These are phyloP conservation scores for Catharus fuscescens DNA, from an alignment of 2,113 vertebrate species.

Conservation along the genomic window DNA sequence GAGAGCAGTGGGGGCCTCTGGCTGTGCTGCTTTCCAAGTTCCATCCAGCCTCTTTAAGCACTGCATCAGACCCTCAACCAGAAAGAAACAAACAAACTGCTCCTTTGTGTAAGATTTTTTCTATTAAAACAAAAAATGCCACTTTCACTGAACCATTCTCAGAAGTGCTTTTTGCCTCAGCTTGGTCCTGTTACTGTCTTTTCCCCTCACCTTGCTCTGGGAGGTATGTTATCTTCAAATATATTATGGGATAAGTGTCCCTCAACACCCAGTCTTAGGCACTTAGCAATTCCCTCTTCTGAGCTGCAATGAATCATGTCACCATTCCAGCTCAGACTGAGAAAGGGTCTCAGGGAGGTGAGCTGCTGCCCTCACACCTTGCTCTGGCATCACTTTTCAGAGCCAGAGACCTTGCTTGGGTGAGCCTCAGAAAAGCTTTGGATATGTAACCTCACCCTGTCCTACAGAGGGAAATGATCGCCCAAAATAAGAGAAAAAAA, in stretches of 20 bases:
- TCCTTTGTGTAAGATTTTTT: not conserved
- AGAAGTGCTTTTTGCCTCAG: not conserved
- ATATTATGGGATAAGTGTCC: not conserved
- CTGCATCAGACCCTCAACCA: not conserved
- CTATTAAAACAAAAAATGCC: not conserved
- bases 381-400: not conserved
- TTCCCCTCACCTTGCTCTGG: fast-evolving
- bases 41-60: not conserved
- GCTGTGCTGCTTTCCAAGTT: not conserved
- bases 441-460: not conserved
- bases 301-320: not conserved
- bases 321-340: not conserved
- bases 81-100: not conserved
- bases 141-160: not conserved
- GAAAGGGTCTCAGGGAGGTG: not conserved
- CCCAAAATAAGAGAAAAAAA: not conserved
- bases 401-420: not conserved
- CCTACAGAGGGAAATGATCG: not conserved
- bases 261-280: not conserved
- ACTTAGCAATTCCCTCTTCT: not conserved
- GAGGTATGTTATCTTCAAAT: not conserved
- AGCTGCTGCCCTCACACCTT: not conserved
- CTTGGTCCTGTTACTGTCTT: not conserved
- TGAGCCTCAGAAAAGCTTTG: not conserved
- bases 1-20: fast-evolving